Evolutionary conservation across 64 coral and sea anemone genomes (phyloP).

Genomic region (Catalaphyllia jardinei): DNA sequence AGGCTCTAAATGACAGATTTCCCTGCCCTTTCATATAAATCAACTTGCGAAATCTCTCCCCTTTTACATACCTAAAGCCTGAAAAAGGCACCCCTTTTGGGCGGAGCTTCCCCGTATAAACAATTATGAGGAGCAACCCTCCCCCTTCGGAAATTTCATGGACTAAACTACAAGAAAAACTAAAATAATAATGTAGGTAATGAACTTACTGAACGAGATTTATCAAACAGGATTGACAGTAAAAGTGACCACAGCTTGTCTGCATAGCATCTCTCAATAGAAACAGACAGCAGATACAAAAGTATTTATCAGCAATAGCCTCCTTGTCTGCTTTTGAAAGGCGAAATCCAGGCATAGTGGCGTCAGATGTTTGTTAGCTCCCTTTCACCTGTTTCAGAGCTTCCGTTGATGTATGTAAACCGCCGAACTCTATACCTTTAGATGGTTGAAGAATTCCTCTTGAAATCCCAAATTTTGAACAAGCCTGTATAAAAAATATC

Average conservation of each 20-base stretch:
- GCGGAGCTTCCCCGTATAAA: no score
- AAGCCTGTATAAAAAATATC: neutral
- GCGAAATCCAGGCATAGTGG: neutral
- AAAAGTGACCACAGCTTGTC: constrained; percentile 10
- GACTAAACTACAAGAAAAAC: no score
- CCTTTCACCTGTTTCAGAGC: neutral
- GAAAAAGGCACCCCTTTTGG: no score
- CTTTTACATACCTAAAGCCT: no score
- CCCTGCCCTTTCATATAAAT: no score
- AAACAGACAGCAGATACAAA: neutral
- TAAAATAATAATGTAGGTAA: no score
- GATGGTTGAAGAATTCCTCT: neutral
- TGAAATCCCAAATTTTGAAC: neutral
- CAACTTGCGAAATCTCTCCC: no score
- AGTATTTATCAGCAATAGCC: neutral
- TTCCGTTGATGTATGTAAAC: neutral
- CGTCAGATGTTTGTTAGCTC: neutral
- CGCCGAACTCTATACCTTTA: neutral
- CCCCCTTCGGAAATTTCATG: no score
- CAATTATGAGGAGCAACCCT: no score
- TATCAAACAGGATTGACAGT: neutral
- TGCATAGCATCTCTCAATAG: constrained; percentile 7
- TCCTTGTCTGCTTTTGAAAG: neutral
- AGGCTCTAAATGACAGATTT: no score
- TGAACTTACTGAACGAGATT: neutral